A percentile compares a stretch with the other conserved stretches of the same genome.
phyloP scores from a whole-genome alignment of 2,113 vertebrate species.

The Anolis sagrei region DNA sequence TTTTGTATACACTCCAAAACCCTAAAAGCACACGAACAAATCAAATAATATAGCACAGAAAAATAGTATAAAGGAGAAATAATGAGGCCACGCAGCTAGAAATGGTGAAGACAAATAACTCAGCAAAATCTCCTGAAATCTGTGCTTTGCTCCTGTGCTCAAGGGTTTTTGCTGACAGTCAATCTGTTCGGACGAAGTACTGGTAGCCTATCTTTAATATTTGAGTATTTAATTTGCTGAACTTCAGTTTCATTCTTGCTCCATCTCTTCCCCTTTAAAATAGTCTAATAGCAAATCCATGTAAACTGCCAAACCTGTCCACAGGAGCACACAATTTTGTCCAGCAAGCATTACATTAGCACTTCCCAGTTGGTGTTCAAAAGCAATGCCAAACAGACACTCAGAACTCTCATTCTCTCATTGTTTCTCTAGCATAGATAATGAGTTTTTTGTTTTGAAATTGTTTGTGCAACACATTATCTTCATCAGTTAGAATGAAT shows the following conservation, averaged over 20 bases:
- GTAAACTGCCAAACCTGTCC: slow-evolving; percentile 11
- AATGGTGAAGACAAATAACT: background rate
- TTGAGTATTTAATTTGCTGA: slow-evolving; percentile 23
- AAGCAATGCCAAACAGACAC: slow-evolving; percentile 17
- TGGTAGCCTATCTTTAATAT: background rate
- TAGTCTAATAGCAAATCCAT: background rate
- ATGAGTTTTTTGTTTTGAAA: slow-evolving; percentile 38
- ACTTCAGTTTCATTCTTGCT: slow-evolving; percentile 2
- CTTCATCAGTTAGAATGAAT: slow-evolving; percentile 46
- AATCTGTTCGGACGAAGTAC: background rate
- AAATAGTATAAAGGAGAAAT: background rate
- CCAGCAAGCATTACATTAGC: background rate
- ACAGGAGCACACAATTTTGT: background rate
- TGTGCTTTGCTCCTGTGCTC: slow-evolving; percentile 13
- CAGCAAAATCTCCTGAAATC: background rate
- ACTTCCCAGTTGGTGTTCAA: background rate
- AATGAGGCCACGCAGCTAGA: background rate
- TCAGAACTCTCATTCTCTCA: background rate
- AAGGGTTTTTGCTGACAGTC: background rate
- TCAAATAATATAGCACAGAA: background rate
- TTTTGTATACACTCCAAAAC: background rate
- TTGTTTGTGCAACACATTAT: slow-evolving; percentile 39
- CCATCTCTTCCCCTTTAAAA: background rate
- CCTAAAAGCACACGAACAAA: background rate
- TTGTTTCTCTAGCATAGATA: background rate